phyloP scores from a whole-genome alignment of 2,888 invertebrate species.

The Microctonus brassicae region DNA sequence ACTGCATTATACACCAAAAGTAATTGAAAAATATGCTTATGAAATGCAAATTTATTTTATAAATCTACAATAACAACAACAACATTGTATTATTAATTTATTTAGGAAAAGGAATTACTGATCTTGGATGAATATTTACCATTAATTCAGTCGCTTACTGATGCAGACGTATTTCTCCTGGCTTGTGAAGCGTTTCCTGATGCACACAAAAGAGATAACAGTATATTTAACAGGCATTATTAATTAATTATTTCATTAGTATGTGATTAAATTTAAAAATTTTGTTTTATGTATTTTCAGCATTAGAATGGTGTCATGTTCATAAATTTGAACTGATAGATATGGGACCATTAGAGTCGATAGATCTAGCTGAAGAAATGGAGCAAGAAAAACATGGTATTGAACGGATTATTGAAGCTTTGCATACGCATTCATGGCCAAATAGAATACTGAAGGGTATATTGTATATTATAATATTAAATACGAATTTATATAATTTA shows the following conservation, averaged over 20 bases:
- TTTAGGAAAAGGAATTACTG: slow-evolving; percentile 54
- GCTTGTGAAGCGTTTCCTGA: slow-evolving; percentile 63
- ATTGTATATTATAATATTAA: background rate
- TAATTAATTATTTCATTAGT: background rate
- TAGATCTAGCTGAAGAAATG: slow-evolving; percentile 68
- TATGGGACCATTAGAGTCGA: slow-evolving; percentile 66
- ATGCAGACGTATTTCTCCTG: slow-evolving; percentile 60
- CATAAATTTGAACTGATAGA: slow-evolving; percentile 80
- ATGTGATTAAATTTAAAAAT: slow-evolving; percentile 5
- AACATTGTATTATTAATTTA: slow-evolving; percentile 43
- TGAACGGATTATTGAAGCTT: slow-evolving; percentile 77
- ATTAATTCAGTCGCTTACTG: slow-evolving; percentile 51
- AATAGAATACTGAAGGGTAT: slow-evolving; percentile 77
- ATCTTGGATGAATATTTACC: slow-evolving; percentile 56
- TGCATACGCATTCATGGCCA: slow-evolving; percentile 82
- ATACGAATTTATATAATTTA: background rate
- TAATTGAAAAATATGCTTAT: slow-evolving; percentile 50
- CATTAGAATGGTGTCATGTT: slow-evolving; percentile 77
- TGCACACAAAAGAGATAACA: slow-evolving; percentile 66
- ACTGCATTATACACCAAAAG: slow-evolving; percentile 75
- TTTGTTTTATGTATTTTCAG: slow-evolving; percentile 58
- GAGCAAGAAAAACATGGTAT: slow-evolving; percentile 77
- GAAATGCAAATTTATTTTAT: slow-evolving; percentile 50
- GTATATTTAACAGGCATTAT: slow-evolving; percentile 66
- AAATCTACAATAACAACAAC: slow-evolving; percentile 61